Conservation (phyloP, 2,797 vertebrate genomes). For the Coregonus sp. region DNA sequence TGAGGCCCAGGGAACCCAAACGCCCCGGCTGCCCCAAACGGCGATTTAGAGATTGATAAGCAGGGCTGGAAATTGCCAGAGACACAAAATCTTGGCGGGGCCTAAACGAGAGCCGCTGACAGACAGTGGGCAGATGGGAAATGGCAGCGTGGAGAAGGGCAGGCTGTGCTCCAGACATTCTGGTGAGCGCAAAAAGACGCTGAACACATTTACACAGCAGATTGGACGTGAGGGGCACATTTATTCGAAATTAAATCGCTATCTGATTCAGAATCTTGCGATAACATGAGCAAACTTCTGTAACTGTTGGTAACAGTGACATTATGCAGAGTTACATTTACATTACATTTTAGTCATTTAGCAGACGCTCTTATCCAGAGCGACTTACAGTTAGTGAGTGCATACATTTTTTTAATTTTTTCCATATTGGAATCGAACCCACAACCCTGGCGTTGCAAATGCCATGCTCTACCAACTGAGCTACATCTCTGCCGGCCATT, state of each 20-base stretch:
- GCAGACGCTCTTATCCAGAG: too few species aligned
- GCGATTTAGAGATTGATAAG: constrained; percentile 31
- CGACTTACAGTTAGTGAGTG: too few species aligned
- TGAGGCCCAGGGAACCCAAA: not conserved
- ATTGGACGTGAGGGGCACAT: not conserved
- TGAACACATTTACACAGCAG: constrained; percentile 10
- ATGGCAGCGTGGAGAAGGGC: constrained; percentile 24
- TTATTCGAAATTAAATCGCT: not conserved
- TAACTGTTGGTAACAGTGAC: not conserved
- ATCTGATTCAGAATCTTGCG: not conserved
- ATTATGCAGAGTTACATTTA: not conserved
- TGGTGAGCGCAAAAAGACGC: not conserved
- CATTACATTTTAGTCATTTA: too few species aligned
- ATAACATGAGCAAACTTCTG: constrained; percentile 2
- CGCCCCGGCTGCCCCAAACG: too few species aligned
- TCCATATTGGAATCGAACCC: too few species aligned
- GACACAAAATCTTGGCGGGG: not conserved
- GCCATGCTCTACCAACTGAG: too few species aligned
- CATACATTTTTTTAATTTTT: too few species aligned
- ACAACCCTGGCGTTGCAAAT: too few species aligned
- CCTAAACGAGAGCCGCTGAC: constrained; percentile 15
- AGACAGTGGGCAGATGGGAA: constrained; percentile 11
- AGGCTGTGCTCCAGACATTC: not conserved
- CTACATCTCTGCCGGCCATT: too few species aligned
- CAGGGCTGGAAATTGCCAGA: constrained; percentile 28